phyloP scores from a whole-genome alignment of 2,113 vertebrate species.

The Oriolus oriolus region DNA sequence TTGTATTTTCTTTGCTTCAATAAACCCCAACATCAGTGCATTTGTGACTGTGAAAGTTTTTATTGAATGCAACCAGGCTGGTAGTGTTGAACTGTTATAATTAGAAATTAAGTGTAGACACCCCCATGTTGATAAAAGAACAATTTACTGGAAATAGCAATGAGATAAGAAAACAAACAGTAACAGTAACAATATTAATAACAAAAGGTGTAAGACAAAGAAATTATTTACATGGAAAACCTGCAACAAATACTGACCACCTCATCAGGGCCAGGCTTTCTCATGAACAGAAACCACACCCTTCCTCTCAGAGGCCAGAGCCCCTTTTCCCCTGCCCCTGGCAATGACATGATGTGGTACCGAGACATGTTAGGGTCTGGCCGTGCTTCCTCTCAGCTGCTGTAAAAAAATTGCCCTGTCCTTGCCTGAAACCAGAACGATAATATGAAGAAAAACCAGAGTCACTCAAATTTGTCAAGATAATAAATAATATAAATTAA shows the following conservation, averaged over 20 bases:
- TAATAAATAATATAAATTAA: background rate
- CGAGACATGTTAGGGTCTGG: accelerated
- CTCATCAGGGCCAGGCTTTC: background rate
- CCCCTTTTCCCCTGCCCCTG: background rate
- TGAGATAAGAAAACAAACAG: background rate
- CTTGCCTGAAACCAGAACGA: background rate
- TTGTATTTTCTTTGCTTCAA: background rate
- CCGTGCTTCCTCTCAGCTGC: no score
- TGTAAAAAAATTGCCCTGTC: background rate
- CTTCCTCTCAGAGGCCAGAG: background rate
- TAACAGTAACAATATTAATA: background rate
- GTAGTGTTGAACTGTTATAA: accelerated
- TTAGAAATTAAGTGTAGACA: background rate
- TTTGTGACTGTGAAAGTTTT: background rate
- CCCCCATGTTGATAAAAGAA: background rate
- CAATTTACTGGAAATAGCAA: background rate
- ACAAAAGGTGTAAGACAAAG: background rate
- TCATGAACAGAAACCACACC: background rate
- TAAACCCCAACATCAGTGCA: background rate
- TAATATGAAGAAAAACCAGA: background rate
- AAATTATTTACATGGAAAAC: background rate
- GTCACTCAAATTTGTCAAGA: background rate
- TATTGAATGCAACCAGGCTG: background rate
- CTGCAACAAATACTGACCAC: background rate
- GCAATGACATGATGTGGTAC: no score